phyloP scores from a whole-genome alignment of 2,113 vertebrate species.

The Lagopus muta region DNA sequence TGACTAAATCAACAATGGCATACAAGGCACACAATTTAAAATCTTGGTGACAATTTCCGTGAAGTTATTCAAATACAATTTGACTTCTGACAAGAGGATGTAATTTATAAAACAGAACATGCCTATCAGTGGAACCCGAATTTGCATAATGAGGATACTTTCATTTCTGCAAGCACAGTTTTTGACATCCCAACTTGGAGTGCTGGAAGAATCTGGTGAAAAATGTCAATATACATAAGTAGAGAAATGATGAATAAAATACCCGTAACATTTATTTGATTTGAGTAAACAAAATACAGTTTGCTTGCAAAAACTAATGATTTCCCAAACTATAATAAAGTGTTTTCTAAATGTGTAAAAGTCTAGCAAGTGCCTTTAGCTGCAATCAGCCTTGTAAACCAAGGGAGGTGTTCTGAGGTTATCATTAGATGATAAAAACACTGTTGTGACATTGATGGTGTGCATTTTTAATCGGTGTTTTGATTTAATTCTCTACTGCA shows the following conservation, averaged over 20 bases:
- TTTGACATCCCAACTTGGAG: constrained; percentile 89
- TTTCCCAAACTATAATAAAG: constrained; percentile 73
- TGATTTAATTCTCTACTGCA: constrained; percentile 83
- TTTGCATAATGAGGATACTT: constrained; percentile 97
- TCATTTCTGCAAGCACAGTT: constrained; percentile 89
- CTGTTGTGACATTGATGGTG: constrained; percentile 85
- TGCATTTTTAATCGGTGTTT: constrained; percentile 89
- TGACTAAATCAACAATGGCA: constrained; percentile 91
- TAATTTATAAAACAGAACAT: constrained; percentile 95
- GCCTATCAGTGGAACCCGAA: constrained; percentile 88
- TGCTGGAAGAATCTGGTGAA: constrained; percentile 79
- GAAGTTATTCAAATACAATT: constrained; percentile 95
- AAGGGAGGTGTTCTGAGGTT: constrained; percentile 76
- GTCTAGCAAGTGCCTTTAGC: constrained; percentile 70
- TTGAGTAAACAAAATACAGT: constrained; percentile 81
- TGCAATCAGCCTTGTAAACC: constrained; percentile 66
- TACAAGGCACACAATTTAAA: constrained; percentile 85
- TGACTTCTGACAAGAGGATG: constrained; percentile 96
- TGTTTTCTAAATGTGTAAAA: constrained; percentile 64
- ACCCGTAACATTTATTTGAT: constrained; percentile 81
- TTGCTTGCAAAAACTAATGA: constrained; percentile 74
- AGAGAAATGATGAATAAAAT: constrained; percentile 83
- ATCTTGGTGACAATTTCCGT: constrained; percentile 92
- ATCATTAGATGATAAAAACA: constrained; percentile 80
- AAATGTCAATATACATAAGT: constrained; percentile 84